These are phyloP conservation scores for Struthidea cinerea DNA, from an alignment of 2,113 vertebrate species.

Conservation along the genomic window DNA sequence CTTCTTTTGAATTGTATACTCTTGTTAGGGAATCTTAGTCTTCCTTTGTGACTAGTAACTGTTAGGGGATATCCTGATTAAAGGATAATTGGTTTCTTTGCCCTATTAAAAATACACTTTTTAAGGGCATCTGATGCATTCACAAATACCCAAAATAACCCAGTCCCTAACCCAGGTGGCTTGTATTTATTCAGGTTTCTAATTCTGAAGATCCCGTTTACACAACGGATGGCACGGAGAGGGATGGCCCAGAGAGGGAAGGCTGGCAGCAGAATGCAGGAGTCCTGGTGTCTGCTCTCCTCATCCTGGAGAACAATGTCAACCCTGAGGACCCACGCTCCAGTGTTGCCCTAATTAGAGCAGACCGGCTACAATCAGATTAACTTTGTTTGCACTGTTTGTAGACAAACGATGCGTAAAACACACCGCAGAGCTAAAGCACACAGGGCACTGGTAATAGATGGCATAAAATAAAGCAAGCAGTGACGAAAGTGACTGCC, in stretches of 20 bases:
- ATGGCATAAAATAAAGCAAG: not conserved
- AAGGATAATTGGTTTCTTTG: not conserved
- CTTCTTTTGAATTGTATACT: not conserved
- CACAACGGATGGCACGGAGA: not conserved
- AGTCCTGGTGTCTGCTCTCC: not conserved
- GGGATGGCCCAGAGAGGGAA: not conserved
- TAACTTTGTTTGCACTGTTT: not conserved
- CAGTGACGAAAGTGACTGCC: not conserved
- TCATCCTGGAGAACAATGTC: not conserved
- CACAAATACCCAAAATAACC: not conserved
- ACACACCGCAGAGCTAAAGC: not conserved
- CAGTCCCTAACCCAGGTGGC: not conserved
- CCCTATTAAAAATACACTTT: not conserved
- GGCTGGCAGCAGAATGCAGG: not conserved
- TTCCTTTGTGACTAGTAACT: not conserved
- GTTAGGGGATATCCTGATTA: not conserved
- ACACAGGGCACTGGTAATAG: not conserved
- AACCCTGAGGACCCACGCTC: not conserved
- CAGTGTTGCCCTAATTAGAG: not conserved
- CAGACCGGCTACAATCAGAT: not conserved
- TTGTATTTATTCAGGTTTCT: not conserved
- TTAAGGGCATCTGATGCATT: not conserved
- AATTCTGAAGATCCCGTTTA: not conserved
- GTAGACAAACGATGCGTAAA: not conserved
- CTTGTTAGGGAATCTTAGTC: not conserved